phyloP scores from a whole-genome alignment of 1,140 invertebrate species.

The Trissolcus basalis region DNA sequence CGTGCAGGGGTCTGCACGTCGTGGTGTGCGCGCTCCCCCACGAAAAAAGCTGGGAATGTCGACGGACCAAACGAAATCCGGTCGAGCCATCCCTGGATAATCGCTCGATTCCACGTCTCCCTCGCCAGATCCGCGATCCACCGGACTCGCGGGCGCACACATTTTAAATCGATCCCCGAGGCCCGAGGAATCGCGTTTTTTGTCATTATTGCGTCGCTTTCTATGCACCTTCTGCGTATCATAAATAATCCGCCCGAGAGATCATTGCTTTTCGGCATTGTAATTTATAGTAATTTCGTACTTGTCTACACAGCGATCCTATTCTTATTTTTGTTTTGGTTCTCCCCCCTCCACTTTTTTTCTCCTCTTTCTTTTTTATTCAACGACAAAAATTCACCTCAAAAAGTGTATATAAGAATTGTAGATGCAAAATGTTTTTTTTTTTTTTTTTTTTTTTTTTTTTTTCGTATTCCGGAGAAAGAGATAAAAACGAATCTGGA shows the following conservation, averaged over 20 bases:
- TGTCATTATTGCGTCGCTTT: slow-evolving; percentile 34
- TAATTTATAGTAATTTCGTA: slow-evolving; percentile 24
- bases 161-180: slow-evolving; percentile 10
- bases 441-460: no score
- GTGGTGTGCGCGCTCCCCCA: slow-evolving; percentile 26
- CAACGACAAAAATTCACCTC: no score
- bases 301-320: background rate
- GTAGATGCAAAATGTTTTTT: background rate
- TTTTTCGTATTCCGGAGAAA: background rate
- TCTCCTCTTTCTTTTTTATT: no score
- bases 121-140: slow-evolving; percentile 31
- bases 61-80: slow-evolving; percentile 52
- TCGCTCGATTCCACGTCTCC: slow-evolving; percentile 39
- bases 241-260: slow-evolving; percentile 23
- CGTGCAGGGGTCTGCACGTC: slow-evolving; percentile 1
- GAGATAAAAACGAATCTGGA: background rate
- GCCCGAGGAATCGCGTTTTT: slow-evolving; percentile 35
- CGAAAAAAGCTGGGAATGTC: slow-evolving; percentile 57
- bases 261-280: slow-evolving; percentile 13
- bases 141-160: slow-evolving; percentile 17
- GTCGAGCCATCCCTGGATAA: slow-evolving; percentile 52
- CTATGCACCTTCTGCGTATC: slow-evolving; percentile 37
- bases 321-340: no score
- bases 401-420: background rate
- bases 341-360: no score